These are phyloP conservation scores for Drosophila vallismaia DNA, from an alignment of 2,888 invertebrate species.

Conservation along the genomic window DNA sequence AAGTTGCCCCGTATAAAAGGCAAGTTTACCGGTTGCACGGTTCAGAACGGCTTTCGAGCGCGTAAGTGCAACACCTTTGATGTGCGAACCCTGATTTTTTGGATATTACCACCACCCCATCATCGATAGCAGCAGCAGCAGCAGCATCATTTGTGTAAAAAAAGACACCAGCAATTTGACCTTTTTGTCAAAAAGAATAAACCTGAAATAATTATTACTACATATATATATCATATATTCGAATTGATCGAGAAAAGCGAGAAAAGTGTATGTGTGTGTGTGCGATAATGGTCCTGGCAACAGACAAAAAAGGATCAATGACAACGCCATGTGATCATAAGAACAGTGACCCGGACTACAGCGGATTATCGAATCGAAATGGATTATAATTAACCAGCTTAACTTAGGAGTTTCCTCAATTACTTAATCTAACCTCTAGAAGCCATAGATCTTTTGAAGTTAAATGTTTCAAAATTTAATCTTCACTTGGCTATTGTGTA, in stretches of 20 bases:
- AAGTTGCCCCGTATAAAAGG: constrained; percentile 85
- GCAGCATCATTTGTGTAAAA: constrained; percentile 52
- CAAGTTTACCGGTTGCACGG: constrained; percentile 88
- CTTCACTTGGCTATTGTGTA: constrained; percentile 32
- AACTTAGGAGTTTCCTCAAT: constrained; percentile 23
- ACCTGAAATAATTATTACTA: constrained; percentile 39
- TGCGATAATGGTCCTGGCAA: constrained; percentile 49
- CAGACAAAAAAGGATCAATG: constrained; percentile 54
- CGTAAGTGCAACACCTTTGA: constrained; percentile 89
- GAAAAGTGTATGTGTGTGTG: constrained; percentile 50
- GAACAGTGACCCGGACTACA: constrained; percentile 62
- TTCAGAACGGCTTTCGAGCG: constrained; percentile 98
- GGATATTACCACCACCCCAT: constrained; percentile 58
- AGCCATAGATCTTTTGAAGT: neutral
- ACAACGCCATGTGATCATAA: constrained; percentile 27
- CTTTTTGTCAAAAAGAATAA: constrained; percentile 60
- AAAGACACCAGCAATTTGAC: constrained; percentile 67
- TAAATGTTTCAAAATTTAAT: constrained; percentile 7
- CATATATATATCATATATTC: constrained; percentile 23
- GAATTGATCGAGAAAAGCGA: constrained; percentile 30
- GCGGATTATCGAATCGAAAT: constrained; percentile 66
- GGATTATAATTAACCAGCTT: constrained; percentile 57
- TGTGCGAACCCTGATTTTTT: constrained; percentile 80
- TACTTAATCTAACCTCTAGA: constrained; percentile 41
- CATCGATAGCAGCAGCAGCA: constrained; percentile 47